Evolutionary conservation across 2,113 vertebrate genomes (phyloP).

Genomic region (Grammomys dolichurus): DNA sequence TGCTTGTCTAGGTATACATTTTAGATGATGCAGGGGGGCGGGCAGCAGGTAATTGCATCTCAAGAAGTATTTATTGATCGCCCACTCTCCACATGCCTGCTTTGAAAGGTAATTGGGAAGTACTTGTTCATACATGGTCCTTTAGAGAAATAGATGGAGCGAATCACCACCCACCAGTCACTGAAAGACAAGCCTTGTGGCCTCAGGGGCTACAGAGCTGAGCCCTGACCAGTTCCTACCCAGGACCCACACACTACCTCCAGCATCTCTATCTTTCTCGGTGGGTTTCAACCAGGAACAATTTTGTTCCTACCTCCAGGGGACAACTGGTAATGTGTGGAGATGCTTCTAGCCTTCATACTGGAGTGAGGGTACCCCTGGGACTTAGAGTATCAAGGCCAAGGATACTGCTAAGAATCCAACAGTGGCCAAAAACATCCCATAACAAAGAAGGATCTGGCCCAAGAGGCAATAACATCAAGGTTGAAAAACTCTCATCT

Average conservation of each 20-base stretch:
- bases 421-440: background rate
- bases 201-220: slow-evolving; percentile 34
- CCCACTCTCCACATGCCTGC: slow-evolving; percentile 74
- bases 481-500: slow-evolving; percentile 17
- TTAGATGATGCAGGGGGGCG: slow-evolving; percentile 63
- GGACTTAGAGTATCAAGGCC: background rate
- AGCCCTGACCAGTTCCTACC: slow-evolving; percentile 29
- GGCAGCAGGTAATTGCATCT: slow-evolving; percentile 73
- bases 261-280: background rate
- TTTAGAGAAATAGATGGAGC: slow-evolving; percentile 55
- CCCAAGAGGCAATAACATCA: background rate
- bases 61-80: slow-evolving; percentile 76
- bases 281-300: background rate
- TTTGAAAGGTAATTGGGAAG: slow-evolving; percentile 71
- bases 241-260: background rate
- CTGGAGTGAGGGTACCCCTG: background rate
- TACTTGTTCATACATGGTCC: slow-evolving; percentile 73
- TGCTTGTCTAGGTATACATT: slow-evolving; percentile 74
- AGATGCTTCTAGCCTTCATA: background rate
- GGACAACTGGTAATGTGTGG: background rate
- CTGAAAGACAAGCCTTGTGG: slow-evolving; percentile 57
- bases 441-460: background rate
- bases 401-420: background rate
- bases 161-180: slow-evolving; percentile 70
- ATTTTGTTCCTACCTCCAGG: background rate